These are phyloP conservation scores for Spialia ferax DNA, from an alignment of 2,888 invertebrate species.

Conservation along the genomic window DNA sequence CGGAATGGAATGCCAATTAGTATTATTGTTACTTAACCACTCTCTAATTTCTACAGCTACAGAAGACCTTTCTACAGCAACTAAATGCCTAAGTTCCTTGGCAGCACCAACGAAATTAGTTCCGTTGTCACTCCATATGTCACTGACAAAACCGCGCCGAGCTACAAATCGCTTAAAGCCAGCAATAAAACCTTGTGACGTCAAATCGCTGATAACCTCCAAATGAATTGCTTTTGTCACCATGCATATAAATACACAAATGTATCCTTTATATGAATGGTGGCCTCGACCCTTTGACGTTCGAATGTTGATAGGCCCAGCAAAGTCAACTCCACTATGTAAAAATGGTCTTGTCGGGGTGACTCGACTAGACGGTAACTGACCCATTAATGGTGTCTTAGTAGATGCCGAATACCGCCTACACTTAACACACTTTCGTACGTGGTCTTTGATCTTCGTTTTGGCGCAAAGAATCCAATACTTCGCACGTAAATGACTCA, in stretches of 20 bases:
- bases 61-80: background rate
- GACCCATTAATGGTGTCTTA: background rate
- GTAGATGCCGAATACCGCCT: slow-evolving; percentile 1
- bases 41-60: slow-evolving; percentile 4
- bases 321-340: background rate
- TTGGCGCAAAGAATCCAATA: slow-evolving; percentile 3
- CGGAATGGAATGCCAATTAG: background rate
- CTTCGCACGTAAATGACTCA: background rate
- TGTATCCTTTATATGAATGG: slow-evolving; percentile 4
- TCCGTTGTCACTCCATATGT: background rate
- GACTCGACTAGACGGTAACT: slow-evolving; percentile 2
- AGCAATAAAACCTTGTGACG: background rate
- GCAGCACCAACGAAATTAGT: slow-evolving; percentile 9
- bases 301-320: slow-evolving; percentile 3
- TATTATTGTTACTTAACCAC: background rate
- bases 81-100: background rate
- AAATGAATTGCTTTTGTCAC: background rate
- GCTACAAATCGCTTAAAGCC: slow-evolving; percentile 1
- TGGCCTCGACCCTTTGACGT: slow-evolving; percentile 5
- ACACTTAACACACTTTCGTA: slow-evolving; percentile 1
- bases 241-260: background rate
- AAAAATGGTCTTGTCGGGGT: background rate
- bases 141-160: background rate
- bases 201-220: background rate
- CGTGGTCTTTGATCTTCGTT: background rate